Base-by-base conservation (phyloP, 2,113 vertebrate genomes). In the Bujurquina vittata region DNA sequence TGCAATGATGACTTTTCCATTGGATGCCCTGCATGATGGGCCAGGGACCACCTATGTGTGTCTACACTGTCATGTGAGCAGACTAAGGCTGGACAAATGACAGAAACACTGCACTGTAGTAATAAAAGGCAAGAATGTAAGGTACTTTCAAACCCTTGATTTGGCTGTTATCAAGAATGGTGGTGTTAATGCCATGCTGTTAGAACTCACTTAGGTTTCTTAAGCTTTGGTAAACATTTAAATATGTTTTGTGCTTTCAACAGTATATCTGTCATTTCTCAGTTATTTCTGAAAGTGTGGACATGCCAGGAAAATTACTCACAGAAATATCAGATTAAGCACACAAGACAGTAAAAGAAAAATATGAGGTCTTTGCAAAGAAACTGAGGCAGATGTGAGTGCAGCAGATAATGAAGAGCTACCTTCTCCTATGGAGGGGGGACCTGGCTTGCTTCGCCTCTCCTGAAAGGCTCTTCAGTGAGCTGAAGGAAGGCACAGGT, bases 361-460 rank as follows among this genome's bases (percentile, higher is more conserved):
- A 72, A 33, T 54, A 8, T 18, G 43, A 52, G 65, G 43, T 23
- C 10, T 46, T 37, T 29, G 40, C 63, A 20, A 40, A 22, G 73
- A 75, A 57, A 57, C 31, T 26, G 11, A 57, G 33, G 10, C 10
- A 58, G 52, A 12, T 9, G 10, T 6, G 7, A 26, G 10, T 57
- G 12, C 40, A 69, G n/a, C 56, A 57, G 31, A 10, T 72, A 26
- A 69, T 29, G 40, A 35, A 10, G 37, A 3, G 20, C 60, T 87
- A 98, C 97, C 97, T 98, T 97, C 97, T 97, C 92, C 97, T 97
- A 96, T 99, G 97, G 93, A 96, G 95, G 35, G 77, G 69, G 5
- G 83, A 57, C 75, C 88, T 91, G 94, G 94, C 93, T 95, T 95
- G 95, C 91, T 60, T 96, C 95, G 94, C 90, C 69, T 97, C 96